Evolutionary conservation across 2,888 invertebrate genomes (phyloP).

Genomic region (Philopedon plagiatum): DNA sequence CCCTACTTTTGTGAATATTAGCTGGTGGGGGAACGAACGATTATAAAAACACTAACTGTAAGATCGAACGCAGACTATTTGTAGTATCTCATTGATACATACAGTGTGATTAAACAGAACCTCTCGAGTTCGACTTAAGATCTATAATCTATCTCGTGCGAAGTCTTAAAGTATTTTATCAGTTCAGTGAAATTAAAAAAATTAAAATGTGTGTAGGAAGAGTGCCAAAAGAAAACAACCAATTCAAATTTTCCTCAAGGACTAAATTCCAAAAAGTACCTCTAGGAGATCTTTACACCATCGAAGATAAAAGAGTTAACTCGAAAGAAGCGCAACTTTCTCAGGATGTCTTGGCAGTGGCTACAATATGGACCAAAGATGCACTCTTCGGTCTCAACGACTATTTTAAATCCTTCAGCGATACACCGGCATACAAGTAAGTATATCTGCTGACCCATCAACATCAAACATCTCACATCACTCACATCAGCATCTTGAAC

Average conservation of each 20-base stretch:
- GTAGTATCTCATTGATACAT: conserved; percentile 30
- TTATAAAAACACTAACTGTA: conserved; percentile 33
- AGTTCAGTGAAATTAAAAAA: conserved; percentile 2
- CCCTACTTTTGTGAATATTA: conserved; percentile 14
- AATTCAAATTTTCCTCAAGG: conserved; percentile 18
- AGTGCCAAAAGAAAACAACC: conserved; percentile 49
- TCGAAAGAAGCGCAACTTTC: conserved; percentile 46
- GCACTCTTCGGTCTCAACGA: conserved; percentile 56
- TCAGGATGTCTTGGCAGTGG: conserved; percentile 60
- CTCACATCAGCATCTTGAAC: too few species aligned
- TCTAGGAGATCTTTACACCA: conserved; percentile 19
- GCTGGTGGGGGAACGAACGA: conserved; percentile 27
- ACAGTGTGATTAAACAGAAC: conserved; percentile 2
- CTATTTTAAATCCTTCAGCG: conserved; percentile 55
- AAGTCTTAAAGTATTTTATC: neutral
- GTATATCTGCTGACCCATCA: conserved; percentile 44
- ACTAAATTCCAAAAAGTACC: conserved; percentile 26
- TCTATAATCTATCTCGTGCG: conserved; percentile 12
- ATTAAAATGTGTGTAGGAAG: conserved; percentile 57
- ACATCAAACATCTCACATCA: too few species aligned
- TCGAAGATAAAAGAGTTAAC: conserved; percentile 31
- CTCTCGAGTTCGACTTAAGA: conserved; percentile 17
- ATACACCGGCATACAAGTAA: conserved; percentile 62
- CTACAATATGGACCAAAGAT: conserved; percentile 61
- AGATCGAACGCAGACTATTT: conserved; percentile 18